These are phyloP conservation scores for Lepas anatifera DNA, from an alignment of 2,888 invertebrate species.

Conservation along the genomic window DNA sequence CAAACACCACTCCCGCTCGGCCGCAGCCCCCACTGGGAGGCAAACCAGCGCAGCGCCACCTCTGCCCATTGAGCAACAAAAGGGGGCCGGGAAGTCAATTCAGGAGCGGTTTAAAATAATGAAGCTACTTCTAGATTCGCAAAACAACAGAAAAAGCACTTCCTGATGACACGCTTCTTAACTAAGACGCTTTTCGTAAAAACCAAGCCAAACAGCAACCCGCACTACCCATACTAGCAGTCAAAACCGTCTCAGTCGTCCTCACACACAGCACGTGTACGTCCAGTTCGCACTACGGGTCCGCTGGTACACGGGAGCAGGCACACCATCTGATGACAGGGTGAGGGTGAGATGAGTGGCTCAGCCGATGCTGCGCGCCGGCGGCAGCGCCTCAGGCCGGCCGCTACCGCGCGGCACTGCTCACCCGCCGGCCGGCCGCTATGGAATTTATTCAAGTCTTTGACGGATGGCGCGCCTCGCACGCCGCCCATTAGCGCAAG, in stretches of 20 bases:
- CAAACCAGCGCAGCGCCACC: background rate
- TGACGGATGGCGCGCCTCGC: background rate
- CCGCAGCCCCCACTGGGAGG: background rate
- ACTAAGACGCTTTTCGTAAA: background rate
- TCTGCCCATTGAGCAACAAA: background rate
- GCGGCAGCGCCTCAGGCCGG: background rate
- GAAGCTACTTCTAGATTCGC: background rate
- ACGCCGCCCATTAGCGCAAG: background rate
- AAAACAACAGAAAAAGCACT: background rate
- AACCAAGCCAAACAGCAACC: background rate
- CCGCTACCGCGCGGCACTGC: no score
- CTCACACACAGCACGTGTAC: background rate
- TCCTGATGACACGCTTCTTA: background rate
- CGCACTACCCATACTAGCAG: no score
- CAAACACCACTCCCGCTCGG: background rate
- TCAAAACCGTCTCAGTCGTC: no score
- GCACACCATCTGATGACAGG: background rate
- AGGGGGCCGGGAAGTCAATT: conserved; percentile 9
- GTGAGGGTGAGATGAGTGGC: no score
- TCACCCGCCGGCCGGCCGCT: background rate
- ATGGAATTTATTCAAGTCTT: conserved; percentile 2
- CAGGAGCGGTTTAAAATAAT: no score
- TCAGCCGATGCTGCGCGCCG: background rate
- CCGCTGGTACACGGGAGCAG: no score
- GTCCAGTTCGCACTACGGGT: no score